Evolutionary conservation across 2,888 invertebrate genomes (phyloP).

Genomic region (Pyralis farinalis): DNA sequence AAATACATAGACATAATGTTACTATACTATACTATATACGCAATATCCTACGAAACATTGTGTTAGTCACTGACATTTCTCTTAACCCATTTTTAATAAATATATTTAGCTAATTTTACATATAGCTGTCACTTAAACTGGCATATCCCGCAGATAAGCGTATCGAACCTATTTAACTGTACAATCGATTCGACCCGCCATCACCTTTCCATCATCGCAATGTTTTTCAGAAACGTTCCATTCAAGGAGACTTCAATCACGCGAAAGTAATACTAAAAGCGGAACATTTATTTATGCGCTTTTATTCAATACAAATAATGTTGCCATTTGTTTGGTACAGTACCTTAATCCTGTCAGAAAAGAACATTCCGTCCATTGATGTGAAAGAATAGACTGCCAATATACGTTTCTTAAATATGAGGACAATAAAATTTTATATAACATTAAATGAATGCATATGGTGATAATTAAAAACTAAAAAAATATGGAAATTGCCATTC

Average conservation of each 20-base stretch:
- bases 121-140: neutral
- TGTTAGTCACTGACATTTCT: too few species aligned
- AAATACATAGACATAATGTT: too few species aligned
- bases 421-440: too few species aligned
- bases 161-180: slow-evolving; percentile 4
- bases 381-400: too few species aligned
- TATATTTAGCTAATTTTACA: neutral
- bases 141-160: slow-evolving; percentile 6
- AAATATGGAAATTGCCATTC: too few species aligned
- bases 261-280: neutral
- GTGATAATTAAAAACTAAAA: too few species aligned
- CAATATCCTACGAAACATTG: too few species aligned
- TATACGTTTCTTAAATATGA: too few species aligned
- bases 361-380: too few species aligned
- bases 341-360: neutral
- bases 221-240: neutral
- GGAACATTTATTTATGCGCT: slow-evolving; percentile 4
- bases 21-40: too few species aligned
- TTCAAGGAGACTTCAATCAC: slow-evolving; percentile 1
- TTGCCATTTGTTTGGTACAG: neutral
- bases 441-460: too few species aligned
- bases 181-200: slow-evolving; percentile 7
- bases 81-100: neutral
- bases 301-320: slow-evolving; percentile 2
- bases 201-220: neutral